Base-by-base conservation (phyloP, 1,140 invertebrate species). In the Micrasema longulum region DNA sequence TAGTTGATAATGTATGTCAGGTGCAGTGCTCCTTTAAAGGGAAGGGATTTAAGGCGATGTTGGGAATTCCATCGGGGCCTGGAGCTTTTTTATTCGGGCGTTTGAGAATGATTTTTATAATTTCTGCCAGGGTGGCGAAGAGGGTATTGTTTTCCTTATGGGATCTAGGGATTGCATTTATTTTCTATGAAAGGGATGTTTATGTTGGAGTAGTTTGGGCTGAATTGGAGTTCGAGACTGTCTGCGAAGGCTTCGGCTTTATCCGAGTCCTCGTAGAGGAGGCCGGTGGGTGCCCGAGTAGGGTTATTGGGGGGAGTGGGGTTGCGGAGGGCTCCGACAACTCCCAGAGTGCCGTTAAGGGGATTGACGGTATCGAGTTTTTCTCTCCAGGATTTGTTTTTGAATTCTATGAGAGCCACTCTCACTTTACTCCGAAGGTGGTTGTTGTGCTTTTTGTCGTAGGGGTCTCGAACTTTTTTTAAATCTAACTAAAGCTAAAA, bases 381-480 rank as follows among this genome's bases (percentile, higher is more conserved):
- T n/a, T 48, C 18, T 2, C 26, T 31, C 26, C 26, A 31, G 2
- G 3, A 4, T 31, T 31, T 31, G 26, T 31, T 7, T 4, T 31
- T 31, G 7, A 31, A 31, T 31, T 31, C 7, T 2, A 31, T 31
- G 26, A 31, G 26, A 31, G 26, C 26, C 26, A 7, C 26, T 31
- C 26, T 2, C 7, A 31, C 26, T 31, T 31, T 31, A 31, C 26
- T 31, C 26, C 7, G 26, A 31, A 31, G 26, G 2, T 31, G 26
- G 26, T 31, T 31, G 26, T 2, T 7, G 26, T 4, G 26, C 26
- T 2, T 31, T 31, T 31, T 31, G 2, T 31, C 3, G 26, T 31
- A 4, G 26, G 26, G 26, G 7, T 31, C 26, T 31, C 26, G 3
- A 7, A 31, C 2, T 31, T 7, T 31, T 31, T 31, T 87, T n/a